Evolutionary conservation across 2,888 invertebrate genomes (phyloP), one percentile per base, ranked within the genome.

Genomic region (Cheilosia grossa): DNA sequence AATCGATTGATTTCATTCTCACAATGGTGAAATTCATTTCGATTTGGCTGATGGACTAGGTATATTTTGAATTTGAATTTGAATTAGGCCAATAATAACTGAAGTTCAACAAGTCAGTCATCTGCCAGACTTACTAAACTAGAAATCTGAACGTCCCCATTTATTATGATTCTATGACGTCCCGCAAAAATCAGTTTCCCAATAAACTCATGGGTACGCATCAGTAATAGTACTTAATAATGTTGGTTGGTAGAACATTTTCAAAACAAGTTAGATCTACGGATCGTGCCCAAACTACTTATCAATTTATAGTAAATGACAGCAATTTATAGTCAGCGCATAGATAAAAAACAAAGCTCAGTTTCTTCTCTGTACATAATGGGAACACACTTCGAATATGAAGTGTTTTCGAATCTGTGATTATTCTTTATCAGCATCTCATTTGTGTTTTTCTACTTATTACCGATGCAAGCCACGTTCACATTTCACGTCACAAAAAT

Each of bases 401-500:
- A 77, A 61, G 5, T 69, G 19, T 75, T 69, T 77, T 24, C 24
- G 42, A 54, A 77, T 61, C 47, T 3, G 58, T 58, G 54, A 69
- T 58, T 59, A 59, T 59, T 53, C 21, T 40, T 67, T 75, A 75
- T 77, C 77, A 61, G 77, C 47, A 53, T 61, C 24, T 5, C 21
- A 40, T 58, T 51, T 74, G 3, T 44, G 49, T 40, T 27, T 44
- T 27, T 9, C 21, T 21, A 27, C 21, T 51, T 51, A 24, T 73
- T 54, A 17, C 4, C 1, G 15, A 77, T 69, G 42, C 67, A 33
- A 54, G 24, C 40, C 59, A 61, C 67, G 77, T 61, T 61, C 33
- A 44, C 21, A 0, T 47, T 47, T 24, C 58, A 67, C 69, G 77
- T 77, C 77, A 77, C 59, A 61, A 49, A 13, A 47, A 37, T 21